These are phyloP conservation scores for Periophthalmodon schlosseri DNA, from an alignment of 2,113 vertebrate genomes.

Conservation along the genomic window DNA sequence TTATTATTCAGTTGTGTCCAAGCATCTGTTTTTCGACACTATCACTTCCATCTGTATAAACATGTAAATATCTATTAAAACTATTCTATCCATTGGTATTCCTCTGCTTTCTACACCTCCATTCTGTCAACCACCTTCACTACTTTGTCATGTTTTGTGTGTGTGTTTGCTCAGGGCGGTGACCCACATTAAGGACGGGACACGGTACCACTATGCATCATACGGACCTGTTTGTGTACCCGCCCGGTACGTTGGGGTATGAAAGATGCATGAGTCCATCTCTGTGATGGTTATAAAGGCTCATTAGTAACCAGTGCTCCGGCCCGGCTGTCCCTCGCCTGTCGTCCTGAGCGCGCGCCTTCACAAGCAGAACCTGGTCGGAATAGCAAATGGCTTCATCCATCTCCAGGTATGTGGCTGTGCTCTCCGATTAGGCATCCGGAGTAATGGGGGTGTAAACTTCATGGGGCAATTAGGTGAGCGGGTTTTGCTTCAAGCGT, in stretches of 20 bases:
- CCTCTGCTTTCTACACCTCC: not conserved
- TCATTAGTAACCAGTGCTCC: slow-evolving; percentile 58
- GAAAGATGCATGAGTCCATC: slow-evolving; percentile 64
- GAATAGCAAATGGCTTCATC: slow-evolving; percentile 66
- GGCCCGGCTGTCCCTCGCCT: slow-evolving; percentile 25
- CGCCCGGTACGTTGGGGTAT: slow-evolving; percentile 35
- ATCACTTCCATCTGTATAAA: not conserved
- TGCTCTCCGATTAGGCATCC: slow-evolving; percentile 9
- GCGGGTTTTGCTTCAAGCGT: not conserved
- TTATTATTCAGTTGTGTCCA: slow-evolving; percentile 6
- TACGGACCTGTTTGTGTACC: slow-evolving; percentile 17
- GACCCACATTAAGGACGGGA: slow-evolving; percentile 37
- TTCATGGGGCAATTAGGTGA: not conserved
- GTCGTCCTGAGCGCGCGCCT: slow-evolving; percentile 39
- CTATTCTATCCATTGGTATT: slow-evolving; percentile 6
- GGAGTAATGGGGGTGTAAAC: slow-evolving; percentile 33
- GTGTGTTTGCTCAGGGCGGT: not conserved
- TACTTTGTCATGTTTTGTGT: not conserved
- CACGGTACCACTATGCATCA: slow-evolving; percentile 25
- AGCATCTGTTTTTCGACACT: slow-evolving; percentile 14
- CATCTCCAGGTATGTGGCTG: slow-evolving; percentile 24
- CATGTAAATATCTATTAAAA: not conserved
- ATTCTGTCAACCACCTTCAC: not conserved
- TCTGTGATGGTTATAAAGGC: slow-evolving; percentile 45
- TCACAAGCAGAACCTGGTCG: slow-evolving; percentile 31